Evolutionary conservation across 2,113 vertebrate species (phyloP).

Genomic region (Cephalopterus ornatus): DNA sequence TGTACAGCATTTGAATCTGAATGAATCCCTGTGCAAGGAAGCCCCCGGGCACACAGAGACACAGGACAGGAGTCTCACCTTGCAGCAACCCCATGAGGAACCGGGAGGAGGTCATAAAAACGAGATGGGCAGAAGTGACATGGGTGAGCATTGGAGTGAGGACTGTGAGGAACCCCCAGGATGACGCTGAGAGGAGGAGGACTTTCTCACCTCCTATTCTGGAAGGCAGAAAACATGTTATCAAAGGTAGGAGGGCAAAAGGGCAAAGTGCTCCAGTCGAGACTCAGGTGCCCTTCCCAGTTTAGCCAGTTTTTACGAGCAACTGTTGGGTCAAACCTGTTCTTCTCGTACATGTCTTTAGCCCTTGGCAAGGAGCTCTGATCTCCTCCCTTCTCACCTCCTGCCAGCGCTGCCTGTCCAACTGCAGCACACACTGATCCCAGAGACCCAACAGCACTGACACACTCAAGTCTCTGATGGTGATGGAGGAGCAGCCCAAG

Average conservation of each 20-base stretch:
- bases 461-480: rapidly evolving
- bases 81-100: conserved; percentile 93
- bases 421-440: not conserved
- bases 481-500: not conserved
- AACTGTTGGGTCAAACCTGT: not conserved
- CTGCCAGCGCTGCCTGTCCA: not conserved
- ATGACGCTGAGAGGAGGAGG: conserved; percentile 85
- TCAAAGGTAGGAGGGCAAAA: not conserved
- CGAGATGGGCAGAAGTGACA: conserved; percentile 83
- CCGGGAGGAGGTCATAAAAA: conserved; percentile 84
- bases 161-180: conserved; percentile 88
- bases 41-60: not conserved
- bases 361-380: not conserved
- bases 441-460: not conserved
- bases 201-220: conserved; percentile 95
- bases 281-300: not conserved
- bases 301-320: not conserved
- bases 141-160: conserved; percentile 84
- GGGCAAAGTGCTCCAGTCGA: not conserved
- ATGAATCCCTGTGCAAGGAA: rapidly evolving
- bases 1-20: not conserved
- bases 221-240: not conserved
- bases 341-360: not conserved
- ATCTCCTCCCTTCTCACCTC: not conserved
- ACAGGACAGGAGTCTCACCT: conserved; percentile 72